Evolutionary conservation across 1,140 invertebrate genomes (phyloP), one percentile per base, ranked within the genome.

Genomic region (Pteromalus puparum): DNA sequence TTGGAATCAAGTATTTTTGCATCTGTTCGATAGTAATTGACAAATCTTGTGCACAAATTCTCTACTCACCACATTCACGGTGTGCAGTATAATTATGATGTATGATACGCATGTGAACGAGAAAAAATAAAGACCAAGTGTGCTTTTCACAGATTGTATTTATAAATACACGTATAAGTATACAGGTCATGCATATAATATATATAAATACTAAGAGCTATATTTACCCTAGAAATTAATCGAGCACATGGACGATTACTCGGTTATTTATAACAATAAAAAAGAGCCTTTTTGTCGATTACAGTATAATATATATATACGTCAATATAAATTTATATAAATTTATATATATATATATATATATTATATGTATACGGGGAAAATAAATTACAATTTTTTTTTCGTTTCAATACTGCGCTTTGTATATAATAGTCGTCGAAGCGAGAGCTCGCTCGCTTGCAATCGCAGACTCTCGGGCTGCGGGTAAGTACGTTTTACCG

Each of bases 311-410:
- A 65, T 42, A 70, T 81, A 72, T 68, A 68, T 77, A 75, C n/a
- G 26, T n/a, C 18, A 38, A 80, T 70, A 76, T 46, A 68, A 21
- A 30, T 68, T 18, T 48, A 30, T 81, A 79, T 42, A n/a, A n/a
- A n/a, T n/a, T n/a, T n/a, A 80, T 70, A 76, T 46, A 68, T 13
- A 30, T 68, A 10, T 48, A 30, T 81, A 46, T 72, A 67, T 75
- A 72, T 79, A 67, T 48, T 61, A 53, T 67, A 72, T 80, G 53
- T 46, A 78, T 85, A 82, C 76, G 87, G 88, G 86, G 83, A 92
- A 92, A 92, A 93, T 93, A 92, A 92, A 92, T 92, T 91, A 91
- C 88, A 91, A 88, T 91, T 90, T 89, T 84, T 53, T 61, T 61
- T 61, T 61, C 38, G 53, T 61, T 61, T 92, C 91, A 92, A 92